Evolutionary conservation across 2,797 vertebrate species (phyloP).

Genomic region (Arrhamphus sclerolepis): DNA sequence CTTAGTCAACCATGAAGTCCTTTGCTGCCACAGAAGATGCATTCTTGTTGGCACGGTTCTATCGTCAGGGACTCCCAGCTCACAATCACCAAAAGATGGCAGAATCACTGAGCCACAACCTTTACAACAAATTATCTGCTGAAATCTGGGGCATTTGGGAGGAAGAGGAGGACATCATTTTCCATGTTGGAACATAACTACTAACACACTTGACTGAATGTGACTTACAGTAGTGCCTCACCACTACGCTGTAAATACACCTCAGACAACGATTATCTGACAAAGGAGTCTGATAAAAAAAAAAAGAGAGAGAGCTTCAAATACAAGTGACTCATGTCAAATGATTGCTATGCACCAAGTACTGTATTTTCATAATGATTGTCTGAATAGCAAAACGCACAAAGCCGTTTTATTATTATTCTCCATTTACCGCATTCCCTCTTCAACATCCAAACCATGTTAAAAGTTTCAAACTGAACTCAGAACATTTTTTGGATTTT

Average conservation of each 20-base stretch:
- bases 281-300: not conserved
- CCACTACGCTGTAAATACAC: not conserved
- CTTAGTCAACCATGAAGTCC: conserved; percentile 3
- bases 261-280: too few species aligned
- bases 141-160: not conserved
- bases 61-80: not conserved
- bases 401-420: too few species aligned
- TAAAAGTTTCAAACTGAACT: too few species aligned
- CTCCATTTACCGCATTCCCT: too few species aligned
- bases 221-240: not conserved
- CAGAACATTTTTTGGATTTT: too few species aligned
- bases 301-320: too few species aligned
- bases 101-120: not conserved
- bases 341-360: too few species aligned
- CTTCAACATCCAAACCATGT: too few species aligned
- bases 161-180: not conserved
- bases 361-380: too few species aligned
- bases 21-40: not conserved
- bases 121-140: not conserved
- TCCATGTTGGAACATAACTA: not conserved
- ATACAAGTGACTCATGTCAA: too few species aligned
- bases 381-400: too few species aligned
- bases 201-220: not conserved
- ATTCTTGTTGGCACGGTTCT: not conserved
- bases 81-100: not conserved